A percentile compares a stretch with the other conserved stretches of the same genome.
Conservation (phyloP, 2,888 invertebrate species). For the Drepanosiphum platanoidis region DNA sequence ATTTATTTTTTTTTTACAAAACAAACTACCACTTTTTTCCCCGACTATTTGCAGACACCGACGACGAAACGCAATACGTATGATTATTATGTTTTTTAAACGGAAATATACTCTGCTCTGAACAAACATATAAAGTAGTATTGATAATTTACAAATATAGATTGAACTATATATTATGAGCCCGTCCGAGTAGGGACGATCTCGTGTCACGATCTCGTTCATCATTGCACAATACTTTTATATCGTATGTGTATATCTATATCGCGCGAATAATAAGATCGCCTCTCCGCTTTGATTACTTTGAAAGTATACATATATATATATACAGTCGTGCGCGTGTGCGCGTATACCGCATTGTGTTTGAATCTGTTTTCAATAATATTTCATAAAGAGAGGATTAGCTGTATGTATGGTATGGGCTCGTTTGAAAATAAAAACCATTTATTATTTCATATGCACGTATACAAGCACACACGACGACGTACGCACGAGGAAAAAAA, state of each 20-base stretch:
- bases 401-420: too few relatives aligned
- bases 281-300: not conserved
- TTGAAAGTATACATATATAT: not conserved
- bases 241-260: not conserved
- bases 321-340: too few relatives aligned
- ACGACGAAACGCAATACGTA: not conserved
- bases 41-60: not conserved
- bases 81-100: too few relatives aligned
- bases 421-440: constrained; percentile 47
- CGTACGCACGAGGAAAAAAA: not conserved
- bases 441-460: not conserved
- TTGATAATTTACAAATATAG: too few relatives aligned
- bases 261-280: not conserved
- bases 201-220: not conserved
- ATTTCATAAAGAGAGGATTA: constrained; percentile 57
- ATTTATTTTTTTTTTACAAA: not conserved
- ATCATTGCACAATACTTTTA: not conserved
- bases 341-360: constrained; percentile 14
- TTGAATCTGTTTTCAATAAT: constrained; percentile 38
- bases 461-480: not conserved
- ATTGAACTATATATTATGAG: not conserved
- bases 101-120: too few relatives aligned
- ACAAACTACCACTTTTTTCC: not conserved
- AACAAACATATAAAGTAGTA: too few relatives aligned
- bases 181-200: not conserved